Percentiles rank a stretch among this genome's conserved stretches.
Evolutionary conservation across 30 jellyfish, hydroid and myxozoan genomes (phyloP).

Genomic region (Pelagia noctiluca): DNA sequence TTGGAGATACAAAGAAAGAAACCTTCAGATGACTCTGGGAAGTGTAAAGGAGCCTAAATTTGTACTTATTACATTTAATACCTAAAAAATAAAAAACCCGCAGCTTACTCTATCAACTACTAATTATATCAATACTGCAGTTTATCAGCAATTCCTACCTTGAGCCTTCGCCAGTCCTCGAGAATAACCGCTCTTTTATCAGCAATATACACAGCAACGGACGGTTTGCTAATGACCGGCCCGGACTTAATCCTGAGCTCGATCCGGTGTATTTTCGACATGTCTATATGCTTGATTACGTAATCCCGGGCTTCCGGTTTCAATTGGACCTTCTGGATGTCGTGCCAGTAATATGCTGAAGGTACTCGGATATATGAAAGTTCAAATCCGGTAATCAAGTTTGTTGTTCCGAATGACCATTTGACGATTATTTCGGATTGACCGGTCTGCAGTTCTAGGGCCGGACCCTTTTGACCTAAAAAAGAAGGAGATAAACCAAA

Average conservation of each 20-base stretch:
- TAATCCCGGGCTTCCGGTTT: slow-evolving; percentile 8
- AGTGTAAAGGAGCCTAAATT: no score
- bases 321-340: slow-evolving; percentile 30
- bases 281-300: slow-evolving; percentile 24
- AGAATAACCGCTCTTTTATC: slow-evolving; percentile 18
- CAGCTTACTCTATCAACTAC: no score
- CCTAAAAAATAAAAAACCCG: no score
- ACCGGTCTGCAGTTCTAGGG: slow-evolving; percentile 18
- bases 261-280: slow-evolving; percentile 58
- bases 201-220: slow-evolving; percentile 35
- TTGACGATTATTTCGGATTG: slow-evolving; percentile 35
- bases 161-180: slow-evolving; percentile 22
- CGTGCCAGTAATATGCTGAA: slow-evolving; percentile 66
- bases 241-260: slow-evolving; percentile 58
- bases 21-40: no score
- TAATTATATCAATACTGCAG: no score
- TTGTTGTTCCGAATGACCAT: slow-evolving; percentile 16
- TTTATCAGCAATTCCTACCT: no score
- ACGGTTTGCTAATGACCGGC: slow-evolving; percentile 55
- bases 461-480: slow-evolving; percentile 49
- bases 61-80: no score
- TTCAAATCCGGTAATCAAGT: slow-evolving; percentile 58
- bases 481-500: slow-evolving; percentile 12
- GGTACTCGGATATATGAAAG: slow-evolving; percentile 43
- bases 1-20: no score